phyloP scores from a whole-genome alignment of 35 echinoderm and acorn worm genomes.

The Ophioderma brevispina region DNA sequence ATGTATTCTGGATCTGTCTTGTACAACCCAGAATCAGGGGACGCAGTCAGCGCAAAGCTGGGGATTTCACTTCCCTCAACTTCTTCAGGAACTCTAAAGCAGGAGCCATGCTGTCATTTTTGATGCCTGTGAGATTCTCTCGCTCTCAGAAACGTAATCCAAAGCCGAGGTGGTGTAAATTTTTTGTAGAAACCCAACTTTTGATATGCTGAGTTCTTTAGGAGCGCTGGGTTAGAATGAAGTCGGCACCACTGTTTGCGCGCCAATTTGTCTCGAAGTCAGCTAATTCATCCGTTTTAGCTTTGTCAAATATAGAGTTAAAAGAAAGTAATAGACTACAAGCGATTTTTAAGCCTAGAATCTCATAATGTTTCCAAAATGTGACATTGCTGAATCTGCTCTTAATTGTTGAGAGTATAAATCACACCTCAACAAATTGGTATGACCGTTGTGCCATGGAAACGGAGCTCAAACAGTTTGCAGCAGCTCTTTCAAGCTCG shows the following conservation, averaged over 20 bases:
- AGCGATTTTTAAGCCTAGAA: too few relatives aligned
- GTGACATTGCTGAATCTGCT: too few relatives aligned
- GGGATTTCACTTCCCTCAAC: neutral
- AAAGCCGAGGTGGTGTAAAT: neutral
- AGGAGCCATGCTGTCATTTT: neutral
- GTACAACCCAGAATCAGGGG: conserved; percentile 20
- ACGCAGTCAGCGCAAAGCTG: neutral
- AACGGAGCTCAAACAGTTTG: too few relatives aligned
- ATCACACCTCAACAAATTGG: too few relatives aligned
- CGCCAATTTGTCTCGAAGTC: conserved; percentile 45
- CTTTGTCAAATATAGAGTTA: neutral
- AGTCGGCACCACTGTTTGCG: conserved; percentile 24
- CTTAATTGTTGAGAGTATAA: too few relatives aligned
- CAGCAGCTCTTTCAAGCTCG: too few relatives aligned
- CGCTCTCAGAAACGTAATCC: conserved; percentile 13
- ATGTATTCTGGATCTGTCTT: conserved; percentile 31
- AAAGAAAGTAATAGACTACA: too few relatives aligned
- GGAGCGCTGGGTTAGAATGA: conserved; percentile 41
- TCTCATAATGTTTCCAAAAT: too few relatives aligned
- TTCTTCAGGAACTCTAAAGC: conserved; percentile 24
- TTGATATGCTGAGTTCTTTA: conserved; percentile 24
- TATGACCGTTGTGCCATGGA: too few relatives aligned
- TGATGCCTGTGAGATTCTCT: conserved; percentile 20
- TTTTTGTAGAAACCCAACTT: conserved; percentile 32
- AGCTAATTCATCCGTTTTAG: neutral